phyloP scores from a whole-genome alignment of 2,888 invertebrate genomes.

The Ceratothoa steindachneri region DNA sequence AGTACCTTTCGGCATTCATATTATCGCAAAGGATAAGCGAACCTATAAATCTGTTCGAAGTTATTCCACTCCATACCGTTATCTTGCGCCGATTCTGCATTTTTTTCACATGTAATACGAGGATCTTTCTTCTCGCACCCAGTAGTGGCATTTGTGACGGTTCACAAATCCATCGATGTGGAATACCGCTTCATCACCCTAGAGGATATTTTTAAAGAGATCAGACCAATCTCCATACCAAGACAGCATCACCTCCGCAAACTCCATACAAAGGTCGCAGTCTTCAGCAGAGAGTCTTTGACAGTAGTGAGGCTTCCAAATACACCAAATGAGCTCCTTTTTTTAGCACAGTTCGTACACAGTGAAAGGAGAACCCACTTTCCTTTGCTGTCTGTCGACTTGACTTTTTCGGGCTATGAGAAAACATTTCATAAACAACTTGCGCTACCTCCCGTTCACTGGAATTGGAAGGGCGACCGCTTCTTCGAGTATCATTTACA shows the following conservation, averaged over 20 bases:
- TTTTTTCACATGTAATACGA: background rate
- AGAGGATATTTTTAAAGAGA: background rate
- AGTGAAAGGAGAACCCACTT: background rate
- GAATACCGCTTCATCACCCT: background rate
- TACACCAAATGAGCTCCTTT: background rate
- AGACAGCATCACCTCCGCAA: background rate
- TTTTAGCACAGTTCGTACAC: background rate
- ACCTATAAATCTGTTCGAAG: no score
- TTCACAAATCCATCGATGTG: background rate
- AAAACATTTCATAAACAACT: no score
- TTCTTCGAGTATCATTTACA: no score
- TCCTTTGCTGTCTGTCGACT: background rate
- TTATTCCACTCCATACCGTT: background rate
- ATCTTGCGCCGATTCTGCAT: background rate
- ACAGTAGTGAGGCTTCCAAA: background rate
- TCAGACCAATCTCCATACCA: background rate
- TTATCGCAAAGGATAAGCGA: no score
- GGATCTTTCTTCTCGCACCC: background rate
- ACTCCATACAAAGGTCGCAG: background rate
- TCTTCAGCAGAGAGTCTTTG: background rate
- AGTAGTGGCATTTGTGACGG: background rate
- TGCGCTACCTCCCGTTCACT: no score
- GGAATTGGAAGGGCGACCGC: no score
- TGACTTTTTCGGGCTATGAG: background rate
- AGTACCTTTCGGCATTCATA: no score